Evolutionary conservation across 2,113 vertebrate species (phyloP).

Genomic region (Sialia sialis): DNA sequence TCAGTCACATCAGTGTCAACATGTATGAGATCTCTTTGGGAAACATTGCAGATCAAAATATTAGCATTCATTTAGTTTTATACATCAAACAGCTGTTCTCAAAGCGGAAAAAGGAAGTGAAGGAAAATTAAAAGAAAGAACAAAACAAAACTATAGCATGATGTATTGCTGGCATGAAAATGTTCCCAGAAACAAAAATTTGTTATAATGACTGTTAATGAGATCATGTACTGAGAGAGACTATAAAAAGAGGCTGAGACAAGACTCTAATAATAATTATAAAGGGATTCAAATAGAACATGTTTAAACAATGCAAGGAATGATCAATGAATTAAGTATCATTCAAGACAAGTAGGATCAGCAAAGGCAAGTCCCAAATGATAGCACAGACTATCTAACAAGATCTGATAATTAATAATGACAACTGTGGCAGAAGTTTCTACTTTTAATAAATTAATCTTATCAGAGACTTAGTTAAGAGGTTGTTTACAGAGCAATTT

Average conservation of each 20-base stretch:
- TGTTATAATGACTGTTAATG: slow-evolving; percentile 36
- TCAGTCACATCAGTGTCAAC: neutral
- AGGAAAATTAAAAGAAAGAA: neutral
- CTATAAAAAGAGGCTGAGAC: neutral
- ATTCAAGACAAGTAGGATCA: neutral
- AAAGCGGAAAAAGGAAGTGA: neutral
- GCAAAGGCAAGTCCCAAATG: neutral
- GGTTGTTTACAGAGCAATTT: neutral
- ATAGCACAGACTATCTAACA: neutral
- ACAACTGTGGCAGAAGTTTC: neutral
- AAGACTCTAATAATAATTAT: neutral
- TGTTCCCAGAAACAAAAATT: neutral
- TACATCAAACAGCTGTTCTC: neutral
- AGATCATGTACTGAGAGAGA: neutral
- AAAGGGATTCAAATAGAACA: neutral
- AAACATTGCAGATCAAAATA: slow-evolving; percentile 19
- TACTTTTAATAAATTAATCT: slow-evolving; percentile 24
- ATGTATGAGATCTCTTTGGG: neutral
- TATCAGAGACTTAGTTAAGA: neutral
- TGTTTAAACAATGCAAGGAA: neutral
- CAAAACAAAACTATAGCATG: neutral
- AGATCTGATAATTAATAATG: slow-evolving; percentile 43
- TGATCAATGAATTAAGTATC: slow-evolving; percentile 1
- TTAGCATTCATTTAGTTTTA: slow-evolving; percentile 2
- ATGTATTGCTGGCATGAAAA: neutral